These are phyloP conservation scores for Brachyopa scutellaris DNA, from an alignment of 2,888 invertebrate species.

Conservation along the genomic window DNA sequence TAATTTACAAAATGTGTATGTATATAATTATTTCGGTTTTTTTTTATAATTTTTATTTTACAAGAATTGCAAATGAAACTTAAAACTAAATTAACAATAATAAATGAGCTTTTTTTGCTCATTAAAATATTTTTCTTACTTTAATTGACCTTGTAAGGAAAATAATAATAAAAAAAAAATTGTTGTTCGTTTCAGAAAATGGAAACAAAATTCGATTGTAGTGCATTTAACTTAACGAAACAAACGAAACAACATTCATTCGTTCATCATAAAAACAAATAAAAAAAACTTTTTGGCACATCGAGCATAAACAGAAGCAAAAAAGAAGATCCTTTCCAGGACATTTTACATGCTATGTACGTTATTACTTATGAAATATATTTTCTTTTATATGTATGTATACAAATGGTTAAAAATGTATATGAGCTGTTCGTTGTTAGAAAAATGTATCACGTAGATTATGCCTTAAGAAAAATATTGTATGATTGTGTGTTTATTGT, in stretches of 20 bases:
- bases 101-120: conserved; percentile 7
- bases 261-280: not conserved
- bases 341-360: conserved; percentile 25
- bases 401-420: conserved; percentile 49
- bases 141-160: conserved; percentile 46
- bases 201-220: conserved; percentile 50
- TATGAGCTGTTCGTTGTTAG: conserved; percentile 56
- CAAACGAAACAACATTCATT: conserved; percentile 38
- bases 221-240: conserved; percentile 30
- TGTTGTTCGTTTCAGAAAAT: conserved; percentile 53
- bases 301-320: conserved; percentile 48
- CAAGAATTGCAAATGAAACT: conserved; percentile 22
- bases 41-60: conserved; percentile 44
- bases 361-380: conserved; percentile 29
- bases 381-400: conserved; percentile 18
- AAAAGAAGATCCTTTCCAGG: conserved; percentile 8
- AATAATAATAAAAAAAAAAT: conserved; percentile 5
- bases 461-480: conserved; percentile 10
- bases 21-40: not conserved
- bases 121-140: not conserved
- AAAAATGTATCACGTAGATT: conserved; percentile 49
- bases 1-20: conserved; percentile 2
- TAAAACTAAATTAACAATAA: conserved; percentile 53
- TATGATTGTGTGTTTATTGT: too few species aligned
- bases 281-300: conserved; percentile 61